Conservation (phyloP, 2,888 invertebrate genomes). For the Orgyia antiqua region DNA sequence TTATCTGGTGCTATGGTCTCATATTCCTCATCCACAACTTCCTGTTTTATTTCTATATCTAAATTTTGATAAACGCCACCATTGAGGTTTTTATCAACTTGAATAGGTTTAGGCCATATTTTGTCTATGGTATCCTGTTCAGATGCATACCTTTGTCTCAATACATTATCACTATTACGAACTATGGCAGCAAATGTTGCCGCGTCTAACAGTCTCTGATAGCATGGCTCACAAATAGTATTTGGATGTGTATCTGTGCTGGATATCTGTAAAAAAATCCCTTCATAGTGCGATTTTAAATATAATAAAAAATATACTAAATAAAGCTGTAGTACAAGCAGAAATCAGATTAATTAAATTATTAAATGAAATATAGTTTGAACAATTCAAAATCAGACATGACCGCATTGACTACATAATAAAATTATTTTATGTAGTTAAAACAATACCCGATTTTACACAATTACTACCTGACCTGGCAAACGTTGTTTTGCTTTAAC, state of each 20-base stretch:
- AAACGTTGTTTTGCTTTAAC: too few species aligned
- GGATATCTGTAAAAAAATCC: slow-evolving; percentile 39
- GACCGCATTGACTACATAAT: too few species aligned
- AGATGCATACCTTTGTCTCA: slow-evolving; percentile 26
- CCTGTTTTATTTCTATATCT: slow-evolving; percentile 56
- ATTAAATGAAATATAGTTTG: too few species aligned
- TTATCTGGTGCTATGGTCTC: slow-evolving; percentile 21
- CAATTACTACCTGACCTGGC: too few species aligned
- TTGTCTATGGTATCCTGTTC: slow-evolving; percentile 17
- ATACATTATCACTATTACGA: slow-evolving; percentile 33
- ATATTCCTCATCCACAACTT: slow-evolving; percentile 52
- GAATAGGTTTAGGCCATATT: slow-evolving; percentile 62
- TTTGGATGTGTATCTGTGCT: slow-evolving; percentile 47
- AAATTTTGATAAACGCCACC: slow-evolving; percentile 28
- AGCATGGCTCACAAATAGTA: slow-evolving; percentile 49
- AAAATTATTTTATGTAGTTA: too few species aligned
- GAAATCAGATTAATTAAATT: too few species aligned
- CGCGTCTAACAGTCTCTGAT: slow-evolving; percentile 38
- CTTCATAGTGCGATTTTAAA: not conserved
- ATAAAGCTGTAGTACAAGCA: too few species aligned
- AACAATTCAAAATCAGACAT: too few species aligned
- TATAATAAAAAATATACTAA: too few species aligned
- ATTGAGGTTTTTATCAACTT: slow-evolving; percentile 43
- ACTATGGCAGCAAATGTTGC: slow-evolving; percentile 41
- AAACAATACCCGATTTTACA: too few species aligned